Conservation (phyloP, 2,888 invertebrate species). For the Euproctis similis region DNA sequence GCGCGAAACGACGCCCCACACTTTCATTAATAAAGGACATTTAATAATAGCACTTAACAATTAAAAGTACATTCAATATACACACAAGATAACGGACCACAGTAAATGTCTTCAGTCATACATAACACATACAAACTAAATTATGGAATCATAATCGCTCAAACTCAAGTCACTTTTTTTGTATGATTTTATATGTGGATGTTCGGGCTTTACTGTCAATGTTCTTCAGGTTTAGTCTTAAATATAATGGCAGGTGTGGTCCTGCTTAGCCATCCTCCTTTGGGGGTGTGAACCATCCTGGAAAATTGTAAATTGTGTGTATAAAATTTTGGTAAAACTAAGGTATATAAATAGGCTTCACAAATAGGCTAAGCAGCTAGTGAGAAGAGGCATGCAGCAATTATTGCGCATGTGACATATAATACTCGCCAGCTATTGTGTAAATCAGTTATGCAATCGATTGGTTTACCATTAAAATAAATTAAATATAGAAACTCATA, state of each 20-base stretch:
- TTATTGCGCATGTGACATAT: too few species aligned
- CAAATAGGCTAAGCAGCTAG: too few species aligned
- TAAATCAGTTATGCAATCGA: too few species aligned
- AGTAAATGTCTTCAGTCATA: constrained; percentile 40
- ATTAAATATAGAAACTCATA: too few species aligned
- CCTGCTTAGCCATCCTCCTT: constrained; percentile 88
- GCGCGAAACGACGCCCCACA: constrained; percentile 59
- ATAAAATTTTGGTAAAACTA: too few species aligned
- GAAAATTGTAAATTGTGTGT: constrained; percentile 34
- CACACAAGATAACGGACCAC: constrained; percentile 42
- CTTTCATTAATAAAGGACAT: constrained; percentile 50
- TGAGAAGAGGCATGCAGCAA: too few species aligned
- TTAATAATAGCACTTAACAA: constrained; percentile 62
- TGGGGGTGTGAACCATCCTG: constrained; percentile 94
- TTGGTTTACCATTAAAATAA: too few species aligned
- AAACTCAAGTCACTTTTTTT: constrained; percentile 46
- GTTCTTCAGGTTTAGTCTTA: constrained; percentile 61
- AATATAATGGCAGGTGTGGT: constrained; percentile 33
- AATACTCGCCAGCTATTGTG: too few species aligned
- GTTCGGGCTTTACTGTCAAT: constrained; percentile 51
- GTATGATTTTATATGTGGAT: constrained; percentile 37
- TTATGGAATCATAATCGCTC: constrained; percentile 43
- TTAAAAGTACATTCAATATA: constrained; percentile 48
- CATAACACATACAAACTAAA: constrained; percentile 38
- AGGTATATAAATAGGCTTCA: too few species aligned